Percentiles rank a stretch among this genome's conserved stretches.
Evolutionary conservation across 2,888 invertebrate species (phyloP).

Genomic region (Torymus auratus): DNA sequence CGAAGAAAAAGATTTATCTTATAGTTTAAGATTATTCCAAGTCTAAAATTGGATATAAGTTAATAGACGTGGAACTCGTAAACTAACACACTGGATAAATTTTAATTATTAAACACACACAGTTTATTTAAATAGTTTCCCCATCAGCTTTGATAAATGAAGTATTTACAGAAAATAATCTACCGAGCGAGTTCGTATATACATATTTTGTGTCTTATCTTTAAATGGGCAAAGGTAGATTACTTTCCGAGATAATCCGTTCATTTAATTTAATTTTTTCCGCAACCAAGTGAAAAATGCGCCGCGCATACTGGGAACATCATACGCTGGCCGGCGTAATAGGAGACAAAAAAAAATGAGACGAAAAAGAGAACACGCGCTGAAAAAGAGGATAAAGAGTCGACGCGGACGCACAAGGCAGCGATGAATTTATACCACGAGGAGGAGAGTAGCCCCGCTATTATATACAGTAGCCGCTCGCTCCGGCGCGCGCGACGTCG

Average conservation of each 20-base stretch:
- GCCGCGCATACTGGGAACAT: neutral
- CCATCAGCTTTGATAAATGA: no score
- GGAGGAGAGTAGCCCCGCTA: neutral
- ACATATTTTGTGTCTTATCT: neutral
- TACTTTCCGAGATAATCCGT: constrained; percentile 15
- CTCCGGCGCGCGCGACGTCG: constrained; percentile 38
- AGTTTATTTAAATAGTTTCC: no score
- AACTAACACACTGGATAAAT: no score
- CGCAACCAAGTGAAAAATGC: constrained; percentile 24
- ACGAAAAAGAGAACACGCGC: neutral
- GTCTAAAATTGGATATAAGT: no score
- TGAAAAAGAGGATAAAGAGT: neutral
- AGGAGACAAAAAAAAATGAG: constrained; percentile 18
- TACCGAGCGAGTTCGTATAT: no score
- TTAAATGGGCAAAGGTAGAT: constrained; percentile 9
- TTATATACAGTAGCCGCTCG: neutral
- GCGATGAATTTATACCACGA: constrained; percentile 25
- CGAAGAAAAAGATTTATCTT: no score
- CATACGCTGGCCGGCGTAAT: neutral
- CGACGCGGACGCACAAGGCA: neutral
- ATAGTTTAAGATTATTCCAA: no score
- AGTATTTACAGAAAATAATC: no score
- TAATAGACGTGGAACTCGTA: no score
- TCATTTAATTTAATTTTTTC: constrained; percentile 34
- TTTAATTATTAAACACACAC: no score